A percentile compares a stretch with the other conserved stretches of the same genome.
phyloP scores from a whole-genome alignment of 1,140 invertebrate genomes.

The Spodoptera litura region DNA sequence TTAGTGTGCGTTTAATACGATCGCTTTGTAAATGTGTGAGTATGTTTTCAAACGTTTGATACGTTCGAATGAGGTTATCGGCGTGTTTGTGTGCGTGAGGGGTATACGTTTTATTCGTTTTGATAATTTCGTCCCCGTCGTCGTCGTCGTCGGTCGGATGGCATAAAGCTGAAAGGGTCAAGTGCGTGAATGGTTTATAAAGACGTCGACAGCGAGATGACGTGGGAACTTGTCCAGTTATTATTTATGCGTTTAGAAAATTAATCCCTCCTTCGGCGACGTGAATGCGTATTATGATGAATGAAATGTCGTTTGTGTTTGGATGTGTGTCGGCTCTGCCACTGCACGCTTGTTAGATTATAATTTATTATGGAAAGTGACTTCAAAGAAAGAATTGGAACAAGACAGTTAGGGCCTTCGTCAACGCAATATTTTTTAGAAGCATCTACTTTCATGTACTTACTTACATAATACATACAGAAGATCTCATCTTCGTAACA shows the following conservation, averaged over 20 bases:
- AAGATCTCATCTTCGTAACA: no score
- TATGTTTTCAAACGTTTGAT: slow-evolving; percentile 59
- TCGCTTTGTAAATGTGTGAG: slow-evolving; percentile 50
- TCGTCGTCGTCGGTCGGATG: slow-evolving; percentile 62
- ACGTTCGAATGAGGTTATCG: slow-evolving; percentile 76
- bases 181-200: slow-evolving; percentile 74
- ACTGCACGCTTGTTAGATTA: slow-evolving; percentile 3
- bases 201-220: slow-evolving; percentile 69
- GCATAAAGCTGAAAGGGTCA: slow-evolving; percentile 77
- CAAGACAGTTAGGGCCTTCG: no score
- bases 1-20: slow-evolving; percentile 17
- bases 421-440: background rate
- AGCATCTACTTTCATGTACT: no score
- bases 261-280: slow-evolving; percentile 38
- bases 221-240: slow-evolving; percentile 50
- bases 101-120: slow-evolving; percentile 76
- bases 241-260: slow-evolving; percentile 40
- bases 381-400: background rate
- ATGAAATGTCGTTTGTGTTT: slow-evolving; percentile 31
- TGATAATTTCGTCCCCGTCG: slow-evolving; percentile 74
- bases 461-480: no score
- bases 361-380: background rate
- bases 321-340: slow-evolving; percentile 11
- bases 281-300: slow-evolving; percentile 39
- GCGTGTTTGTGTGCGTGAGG: slow-evolving; percentile 60